phyloP scores from a whole-genome alignment of 2,797 vertebrate genomes.

The Amblyraja radiata region DNA sequence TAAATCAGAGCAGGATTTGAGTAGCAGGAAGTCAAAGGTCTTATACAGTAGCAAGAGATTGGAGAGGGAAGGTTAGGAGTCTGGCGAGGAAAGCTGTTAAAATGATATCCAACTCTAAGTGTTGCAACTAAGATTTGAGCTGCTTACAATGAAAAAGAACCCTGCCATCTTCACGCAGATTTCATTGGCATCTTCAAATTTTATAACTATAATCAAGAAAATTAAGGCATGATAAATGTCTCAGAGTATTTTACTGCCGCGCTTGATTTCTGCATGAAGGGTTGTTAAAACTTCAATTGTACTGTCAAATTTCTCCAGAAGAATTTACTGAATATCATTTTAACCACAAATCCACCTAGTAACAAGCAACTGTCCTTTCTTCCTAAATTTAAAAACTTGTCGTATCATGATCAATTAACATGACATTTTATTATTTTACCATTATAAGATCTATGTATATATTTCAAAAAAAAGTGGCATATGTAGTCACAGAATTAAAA shows the following conservation, averaged over 20 bases:
- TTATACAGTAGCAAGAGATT: not conserved
- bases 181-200: not conserved
- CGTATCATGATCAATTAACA: not conserved
- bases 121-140: not conserved
- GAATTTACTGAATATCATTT: not conserved
- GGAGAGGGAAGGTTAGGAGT: not conserved
- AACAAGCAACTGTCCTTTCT: not conserved
- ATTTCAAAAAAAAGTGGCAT: not conserved
- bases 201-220: not conserved
- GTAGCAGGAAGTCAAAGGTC: not conserved
- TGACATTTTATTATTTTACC: not conserved
- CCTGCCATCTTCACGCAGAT: not conserved
- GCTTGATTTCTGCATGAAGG: not conserved
- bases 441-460: not conserved
- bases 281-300: not conserved
- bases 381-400: not conserved
- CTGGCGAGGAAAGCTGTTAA: not conserved
- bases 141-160: not conserved
- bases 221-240: not conserved
- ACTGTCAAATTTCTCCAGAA: not conserved
- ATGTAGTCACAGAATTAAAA: not conserved
- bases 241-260: not conserved
- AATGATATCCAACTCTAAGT: not conserved
- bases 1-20: not conserved
- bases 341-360: not conserved